Base-by-base conservation (phyloP, 2,113 vertebrate genomes). In the Oophaga pumilio region DNA sequence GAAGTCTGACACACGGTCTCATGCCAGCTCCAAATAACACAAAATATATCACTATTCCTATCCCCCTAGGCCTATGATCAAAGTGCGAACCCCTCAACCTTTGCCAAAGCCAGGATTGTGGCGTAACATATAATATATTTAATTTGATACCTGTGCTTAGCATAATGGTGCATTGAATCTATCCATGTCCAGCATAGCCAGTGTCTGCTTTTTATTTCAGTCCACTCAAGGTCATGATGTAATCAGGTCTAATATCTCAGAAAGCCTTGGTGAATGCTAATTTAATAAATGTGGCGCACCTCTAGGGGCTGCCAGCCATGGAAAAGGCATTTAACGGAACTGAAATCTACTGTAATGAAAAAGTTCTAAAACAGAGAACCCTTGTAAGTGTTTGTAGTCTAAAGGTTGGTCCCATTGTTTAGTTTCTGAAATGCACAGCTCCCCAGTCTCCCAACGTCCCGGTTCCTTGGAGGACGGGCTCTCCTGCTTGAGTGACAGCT, bases 81-180 rank as follows among this genome's bases (percentile, higher is more conserved):
- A 78, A 86, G 60, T 28, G 52, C 20, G 17, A 56, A 20, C 64
- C 24, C 62, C 76, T 69, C 66, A 28, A 18, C 50, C 62, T 26
- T 28, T 73, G 52, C 62, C 85, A 28, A 52, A 56, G 76, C 80
- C 76, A 80, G 59, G 24, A 69, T 22, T 80, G 85, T 76, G 59
- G 76, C 18, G 2, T 86, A 49, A 43, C 76, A 52, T 79, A 69
- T 68, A 53, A 66, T 43, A 57, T 60, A 62, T 78, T 86, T 79
- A 22, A 78, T 57, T 24, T 17, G 57, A 78, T 56, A 68, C 49
- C 52, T 79, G 13, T 43, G 12, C 64, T 12, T 56, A 12, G 49
- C 62, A 81, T 77, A 81, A 81, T 87, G 33, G 85, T 9, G 52
- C 66, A 87, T 81, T 87, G 64, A 81, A 71, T 17, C 18, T 26